phyloP scores from a whole-genome alignment of 1,140 invertebrate species.

The Danaus plexippus region DNA sequence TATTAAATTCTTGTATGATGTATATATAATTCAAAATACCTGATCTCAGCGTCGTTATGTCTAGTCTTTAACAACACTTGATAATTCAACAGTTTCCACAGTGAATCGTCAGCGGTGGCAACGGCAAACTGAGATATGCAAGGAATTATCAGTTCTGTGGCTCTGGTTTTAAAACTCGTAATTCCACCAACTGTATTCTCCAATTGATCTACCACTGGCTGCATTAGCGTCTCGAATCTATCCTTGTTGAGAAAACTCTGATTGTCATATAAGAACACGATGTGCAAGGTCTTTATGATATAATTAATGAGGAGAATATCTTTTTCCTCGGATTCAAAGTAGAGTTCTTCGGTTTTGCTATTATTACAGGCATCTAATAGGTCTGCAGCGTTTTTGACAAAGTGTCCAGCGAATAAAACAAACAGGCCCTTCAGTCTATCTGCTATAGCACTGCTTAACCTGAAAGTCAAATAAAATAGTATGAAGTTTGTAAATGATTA shows the following conservation, averaged over 20 bases:
- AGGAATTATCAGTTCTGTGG: constrained; percentile 78
- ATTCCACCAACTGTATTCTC: constrained; percentile 84
- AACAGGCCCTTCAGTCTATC: constrained; percentile 90
- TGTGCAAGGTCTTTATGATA: constrained; percentile 81
- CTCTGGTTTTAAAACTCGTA: constrained; percentile 73
- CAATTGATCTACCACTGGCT: constrained; percentile 89
- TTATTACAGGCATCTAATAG: constrained; percentile 77
- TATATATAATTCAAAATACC: constrained; percentile 31
- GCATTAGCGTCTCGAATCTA: constrained; percentile 85
- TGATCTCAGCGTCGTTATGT: constrained; percentile 77
- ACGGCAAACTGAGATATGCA: constrained; percentile 87
- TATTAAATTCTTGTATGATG: constrained; percentile 2
- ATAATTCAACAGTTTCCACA: constrained; percentile 92
- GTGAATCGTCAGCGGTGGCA: constrained; percentile 85
- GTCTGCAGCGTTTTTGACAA: constrained; percentile 84
- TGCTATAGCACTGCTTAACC: constrained; percentile 83
- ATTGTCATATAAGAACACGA: constrained; percentile 87
- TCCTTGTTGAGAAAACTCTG: constrained; percentile 88
- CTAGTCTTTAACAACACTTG: constrained; percentile 91
- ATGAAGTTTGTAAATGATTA: too few relatives aligned
- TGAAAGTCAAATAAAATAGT: constrained; percentile 37
- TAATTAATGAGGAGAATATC: constrained; percentile 76
- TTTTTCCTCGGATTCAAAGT: constrained; percentile 71
- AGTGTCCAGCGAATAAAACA: constrained; percentile 88
- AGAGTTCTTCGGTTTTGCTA: constrained; percentile 67